Evolutionary conservation across 2,888 invertebrate species (phyloP).

Genomic region (Furcula furcula): DNA sequence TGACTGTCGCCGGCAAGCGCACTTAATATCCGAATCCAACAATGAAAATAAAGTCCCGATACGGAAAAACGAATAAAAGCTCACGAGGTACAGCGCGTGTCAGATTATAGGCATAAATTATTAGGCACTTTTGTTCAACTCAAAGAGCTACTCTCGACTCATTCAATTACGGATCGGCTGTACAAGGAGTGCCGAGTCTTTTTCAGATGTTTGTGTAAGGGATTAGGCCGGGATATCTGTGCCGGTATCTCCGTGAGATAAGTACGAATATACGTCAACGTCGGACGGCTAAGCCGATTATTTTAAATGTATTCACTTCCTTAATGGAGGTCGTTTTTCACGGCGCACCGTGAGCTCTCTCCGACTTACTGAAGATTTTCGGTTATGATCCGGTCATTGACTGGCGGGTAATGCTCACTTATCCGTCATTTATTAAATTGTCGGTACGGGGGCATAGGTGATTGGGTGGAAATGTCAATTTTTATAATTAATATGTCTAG

Average conservation of each 20-base stretch:
- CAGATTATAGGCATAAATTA: conserved; percentile 81
- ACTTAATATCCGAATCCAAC: conserved; percentile 69
- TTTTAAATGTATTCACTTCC: conserved; percentile 83
- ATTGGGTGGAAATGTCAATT: conserved; percentile 37
- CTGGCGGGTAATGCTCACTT: conserved; percentile 65
- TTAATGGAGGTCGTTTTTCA: conserved; percentile 81
- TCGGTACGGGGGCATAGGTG: conserved; percentile 42
- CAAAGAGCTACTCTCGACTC: conserved; percentile 64
- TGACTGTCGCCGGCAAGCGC: conserved; percentile 66
- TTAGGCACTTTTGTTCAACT: conserved; percentile 78
- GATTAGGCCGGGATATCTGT: conserved; percentile 79
- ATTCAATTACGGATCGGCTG: conserved; percentile 75
- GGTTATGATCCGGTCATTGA: conserved; percentile 80
- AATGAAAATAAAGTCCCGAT: conserved; percentile 61
- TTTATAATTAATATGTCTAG: conserved; percentile 37
- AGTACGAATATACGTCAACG: conserved; percentile 82
- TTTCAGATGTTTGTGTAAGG: conserved; percentile 79
- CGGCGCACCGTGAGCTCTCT: conserved; percentile 58
- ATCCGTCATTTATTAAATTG: conserved; percentile 67
- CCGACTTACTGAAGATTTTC: conserved; percentile 77
- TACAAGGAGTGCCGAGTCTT: conserved; percentile 78
- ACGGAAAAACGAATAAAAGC: conserved; percentile 61
- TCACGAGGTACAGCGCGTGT: conserved; percentile 57
- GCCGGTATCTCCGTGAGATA: conserved; percentile 81
- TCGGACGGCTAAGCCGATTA: conserved; percentile 81